phyloP scores from a whole-genome alignment of 2,888 invertebrate genomes.

The Stenodema calcarata region DNA sequence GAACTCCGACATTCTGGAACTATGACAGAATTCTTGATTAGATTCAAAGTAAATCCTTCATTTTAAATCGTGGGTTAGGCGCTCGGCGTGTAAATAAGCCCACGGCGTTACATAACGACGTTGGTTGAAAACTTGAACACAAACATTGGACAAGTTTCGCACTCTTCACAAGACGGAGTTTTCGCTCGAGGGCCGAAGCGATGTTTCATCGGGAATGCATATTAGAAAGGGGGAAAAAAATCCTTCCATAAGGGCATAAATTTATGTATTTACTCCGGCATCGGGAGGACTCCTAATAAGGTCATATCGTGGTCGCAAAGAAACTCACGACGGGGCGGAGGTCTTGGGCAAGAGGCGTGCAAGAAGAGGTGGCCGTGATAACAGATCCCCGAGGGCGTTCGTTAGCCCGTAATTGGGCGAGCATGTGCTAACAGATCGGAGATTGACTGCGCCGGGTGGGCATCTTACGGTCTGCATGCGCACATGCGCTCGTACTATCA shows the following conservation, averaged over 20 bases:
- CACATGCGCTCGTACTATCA: too few species aligned
- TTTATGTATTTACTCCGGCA: neutral
- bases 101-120: too few species aligned
- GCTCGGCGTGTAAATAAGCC: too few species aligned
- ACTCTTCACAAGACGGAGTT: neutral
- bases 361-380: neutral
- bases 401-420: slow-evolving; percentile 44
- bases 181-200: neutral
- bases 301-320: slow-evolving; percentile 16
- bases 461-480: neutral
- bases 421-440: slow-evolving; percentile 39
- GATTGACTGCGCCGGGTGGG: slow-evolving; percentile 8
- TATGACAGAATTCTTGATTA: too few species aligned
- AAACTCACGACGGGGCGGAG: slow-evolving; percentile 9
- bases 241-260: neutral
- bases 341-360: neutral
- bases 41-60: too few species aligned
- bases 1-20: too few species aligned
- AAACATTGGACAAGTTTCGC: too few species aligned
- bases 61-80: too few species aligned
- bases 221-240: too few species aligned
- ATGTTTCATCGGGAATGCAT: neutral
- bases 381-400: slow-evolving; percentile 27
- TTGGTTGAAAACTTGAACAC: too few species aligned
- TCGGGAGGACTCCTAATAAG: neutral